These are phyloP conservation scores for Antitype chi DNA, from an alignment of 2,888 invertebrate genomes.

Conservation along the genomic window DNA sequence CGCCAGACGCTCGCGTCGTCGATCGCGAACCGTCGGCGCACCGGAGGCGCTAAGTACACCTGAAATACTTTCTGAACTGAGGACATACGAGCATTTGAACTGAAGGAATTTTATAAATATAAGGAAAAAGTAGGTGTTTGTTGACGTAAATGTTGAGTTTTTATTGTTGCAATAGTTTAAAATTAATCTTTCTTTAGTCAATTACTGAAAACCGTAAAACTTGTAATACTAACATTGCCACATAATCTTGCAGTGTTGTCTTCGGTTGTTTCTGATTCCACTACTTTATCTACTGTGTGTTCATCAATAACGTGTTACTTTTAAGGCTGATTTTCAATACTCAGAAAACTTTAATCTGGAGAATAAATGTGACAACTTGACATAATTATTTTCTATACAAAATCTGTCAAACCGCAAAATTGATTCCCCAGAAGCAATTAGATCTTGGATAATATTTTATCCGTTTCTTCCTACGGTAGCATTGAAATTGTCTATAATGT, in stretches of 20 bases:
- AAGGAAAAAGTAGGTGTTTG: neutral
- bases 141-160: neutral
- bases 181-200: neutral
- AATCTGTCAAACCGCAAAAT: too few relatives aligned
- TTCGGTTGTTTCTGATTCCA: neutral
- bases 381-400: neutral
- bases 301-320: neutral
- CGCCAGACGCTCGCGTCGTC: slow-evolving; percentile 13
- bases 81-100: slow-evolving; percentile 39
- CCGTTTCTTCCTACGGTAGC: too few relatives aligned
- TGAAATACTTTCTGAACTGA: slow-evolving; percentile 54
- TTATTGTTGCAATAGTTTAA: neutral
- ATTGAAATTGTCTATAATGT: neutral
- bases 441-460: neutral
- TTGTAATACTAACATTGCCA: neutral
- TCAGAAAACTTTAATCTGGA: too few relatives aligned
- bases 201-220: neutral
- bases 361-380: neutral
- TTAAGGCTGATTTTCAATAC: too few relatives aligned
- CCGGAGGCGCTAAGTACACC: slow-evolving; percentile 51
- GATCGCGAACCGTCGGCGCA: slow-evolving; percentile 40
- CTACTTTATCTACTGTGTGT: neutral
- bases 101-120: neutral
- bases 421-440: neutral
- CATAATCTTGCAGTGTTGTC: neutral